Conservation (phyloP, 1,140 invertebrate genomes). For the Drosophila novamexicana region DNA sequence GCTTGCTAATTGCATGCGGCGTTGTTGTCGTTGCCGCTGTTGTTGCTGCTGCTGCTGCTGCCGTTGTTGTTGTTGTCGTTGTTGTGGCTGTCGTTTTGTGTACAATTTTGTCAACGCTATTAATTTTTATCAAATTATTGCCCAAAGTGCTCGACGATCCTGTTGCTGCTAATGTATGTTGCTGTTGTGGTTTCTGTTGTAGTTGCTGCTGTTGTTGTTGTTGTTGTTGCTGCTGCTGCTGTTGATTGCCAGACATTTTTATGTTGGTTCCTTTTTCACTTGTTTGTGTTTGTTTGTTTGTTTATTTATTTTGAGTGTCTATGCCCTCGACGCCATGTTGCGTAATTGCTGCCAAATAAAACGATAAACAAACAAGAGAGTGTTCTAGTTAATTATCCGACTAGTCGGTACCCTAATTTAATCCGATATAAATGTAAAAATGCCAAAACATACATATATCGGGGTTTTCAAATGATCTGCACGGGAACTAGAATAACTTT, state of each 20-base stretch:
- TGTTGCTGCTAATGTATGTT: constrained; percentile 27
- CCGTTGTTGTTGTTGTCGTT: constrained; percentile 49
- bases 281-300: constrained; percentile 35
- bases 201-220: constrained; percentile 38
- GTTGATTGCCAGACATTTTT: constrained; percentile 80
- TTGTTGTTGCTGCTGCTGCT: constrained; percentile 63
- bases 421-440: too few relatives aligned
- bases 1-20: constrained; percentile 73
- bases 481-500: too few relatives aligned
- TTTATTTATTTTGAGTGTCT: constrained; percentile 40
- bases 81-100: constrained; percentile 57
- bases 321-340: constrained; percentile 61
- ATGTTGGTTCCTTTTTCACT: constrained; percentile 67
- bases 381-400: not conserved
- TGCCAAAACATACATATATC: too few relatives aligned
- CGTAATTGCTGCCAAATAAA: constrained; percentile 48
- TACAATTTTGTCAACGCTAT: constrained; percentile 76
- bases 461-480: too few relatives aligned
- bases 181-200: constrained; percentile 43
- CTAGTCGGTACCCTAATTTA: not conserved
- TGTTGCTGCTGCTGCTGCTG: constrained; percentile 9
- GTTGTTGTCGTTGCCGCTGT: constrained; percentile 20
- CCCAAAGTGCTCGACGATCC: constrained; percentile 57
- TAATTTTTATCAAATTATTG: constrained; percentile 77
- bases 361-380: constrained; percentile 26